Evolutionary conservation across 2,113 vertebrate species (phyloP), one percentile per base, ranked within the genome.

Genomic region (Petrocephalus microphthalmus): DNA sequence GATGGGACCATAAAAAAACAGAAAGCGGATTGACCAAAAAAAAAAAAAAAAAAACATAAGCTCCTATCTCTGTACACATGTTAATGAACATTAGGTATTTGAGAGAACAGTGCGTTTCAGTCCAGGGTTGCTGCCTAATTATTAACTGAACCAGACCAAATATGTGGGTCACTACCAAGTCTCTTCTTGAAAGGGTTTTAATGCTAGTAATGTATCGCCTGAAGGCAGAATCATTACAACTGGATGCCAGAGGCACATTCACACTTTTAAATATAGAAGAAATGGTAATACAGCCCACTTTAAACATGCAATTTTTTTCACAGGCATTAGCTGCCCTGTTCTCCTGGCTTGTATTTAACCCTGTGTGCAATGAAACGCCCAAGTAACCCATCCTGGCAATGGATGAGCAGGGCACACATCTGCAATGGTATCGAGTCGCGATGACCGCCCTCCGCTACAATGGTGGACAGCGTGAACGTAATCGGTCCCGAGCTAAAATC

Each of bases 41-140:
- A 49, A 67, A 67, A 29, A 54, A 67, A 67, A 67, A 7, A 49
- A 29, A 67, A 29, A 13, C 60, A 42, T 15, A 82, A 19, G 17
- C 52, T 45, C 37, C 2, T 85, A 29, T 85, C 52, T 33, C 52
- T 17, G 52, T 53, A n/a, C 10, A 71, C 45, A 78, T 37, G 74
- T 19, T 87, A 84, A 51, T 87, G 54, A 29, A 13, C 83, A 53
- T 84, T 90, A 85, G 25, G 56, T 85, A 81, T 42, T 54, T 91
- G 67, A 90, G 47, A 85, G 78, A 45, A 89, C 22, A 87, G 11
- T 78, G 88, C 84, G 51, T 87, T 85, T 87, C 42, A 82, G 91
- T 89, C 89, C 91, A 91, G 91, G 92, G 90, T 89, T 25, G 60
- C 20, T 51, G 85, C 88, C 25, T 91, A 92, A 92, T 92, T 88